A percentile compares a stretch with the other conserved stretches of the same genome.
Evolutionary conservation across 2,113 vertebrate genomes (phyloP).

Genomic region (Leiothrix lutea): DNA sequence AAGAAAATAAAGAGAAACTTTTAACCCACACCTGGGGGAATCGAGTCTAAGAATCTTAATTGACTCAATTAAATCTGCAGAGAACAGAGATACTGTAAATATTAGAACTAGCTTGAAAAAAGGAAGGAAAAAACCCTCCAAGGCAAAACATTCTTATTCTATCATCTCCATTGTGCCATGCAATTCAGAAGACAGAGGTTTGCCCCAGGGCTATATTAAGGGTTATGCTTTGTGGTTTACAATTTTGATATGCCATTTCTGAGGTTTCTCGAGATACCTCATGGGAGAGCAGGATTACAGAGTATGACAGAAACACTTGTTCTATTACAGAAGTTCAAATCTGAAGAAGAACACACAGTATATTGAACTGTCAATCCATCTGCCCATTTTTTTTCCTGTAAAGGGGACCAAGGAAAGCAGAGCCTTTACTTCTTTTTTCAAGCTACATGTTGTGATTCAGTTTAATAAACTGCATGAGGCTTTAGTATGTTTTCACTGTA

Average conservation of each 20-base stretch:
- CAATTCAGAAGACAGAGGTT: conserved; percentile 44
- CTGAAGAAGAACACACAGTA: background rate
- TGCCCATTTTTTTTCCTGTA: background rate
- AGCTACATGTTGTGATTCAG: background rate
- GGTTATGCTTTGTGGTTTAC: conserved; percentile 51
- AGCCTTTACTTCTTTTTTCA: background rate
- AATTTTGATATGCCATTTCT: conserved; percentile 52
- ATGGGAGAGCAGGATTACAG: background rate
- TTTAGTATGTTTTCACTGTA: background rate
- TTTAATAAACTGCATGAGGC: background rate
- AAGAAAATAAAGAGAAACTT: background rate
- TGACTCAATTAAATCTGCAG: conserved; percentile 58
- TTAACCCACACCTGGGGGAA: conserved; percentile 26
- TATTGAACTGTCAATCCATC: background rate
- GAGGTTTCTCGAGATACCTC: conserved; percentile 37
- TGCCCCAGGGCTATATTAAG: conserved; percentile 34
- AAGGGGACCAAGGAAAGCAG: background rate
- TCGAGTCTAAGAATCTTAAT: conserved; percentile 38
- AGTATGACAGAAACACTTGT: conserved; percentile 3
- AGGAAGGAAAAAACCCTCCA: background rate
- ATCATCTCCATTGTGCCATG: conserved; percentile 4
- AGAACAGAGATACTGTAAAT: conserved; percentile 57
- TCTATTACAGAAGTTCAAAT: background rate
- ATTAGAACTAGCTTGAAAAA: conserved; percentile 39
- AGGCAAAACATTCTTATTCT: conserved; percentile 30